These are phyloP conservation scores for Artibeus jamaicensis DNA, from an alignment of 2,797 vertebrate species.

Conservation along the genomic window DNA sequence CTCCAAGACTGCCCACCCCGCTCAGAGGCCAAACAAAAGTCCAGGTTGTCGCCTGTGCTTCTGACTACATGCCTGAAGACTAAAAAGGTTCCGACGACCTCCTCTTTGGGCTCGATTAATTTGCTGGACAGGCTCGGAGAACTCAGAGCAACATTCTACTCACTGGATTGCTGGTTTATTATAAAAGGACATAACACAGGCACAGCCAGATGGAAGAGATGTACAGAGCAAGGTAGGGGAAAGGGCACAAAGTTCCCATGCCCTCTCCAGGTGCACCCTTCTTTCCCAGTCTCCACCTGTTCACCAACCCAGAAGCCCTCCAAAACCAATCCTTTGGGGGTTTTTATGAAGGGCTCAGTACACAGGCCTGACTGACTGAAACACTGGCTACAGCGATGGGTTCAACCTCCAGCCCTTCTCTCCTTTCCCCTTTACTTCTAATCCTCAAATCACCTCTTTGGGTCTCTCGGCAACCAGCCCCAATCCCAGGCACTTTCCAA, in stretches of 20 bases:
- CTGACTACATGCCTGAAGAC: no score
- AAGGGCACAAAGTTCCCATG: not conserved
- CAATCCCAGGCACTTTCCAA: not conserved
- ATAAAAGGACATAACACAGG: not conserved
- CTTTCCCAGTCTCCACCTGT: not conserved
- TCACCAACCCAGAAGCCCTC: not conserved
- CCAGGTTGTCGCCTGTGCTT: no score
- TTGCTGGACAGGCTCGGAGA: not conserved
- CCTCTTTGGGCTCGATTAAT: not conserved
- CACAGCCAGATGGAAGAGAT: not conserved
- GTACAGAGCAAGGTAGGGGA: not conserved
- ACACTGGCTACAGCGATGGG: accelerated
- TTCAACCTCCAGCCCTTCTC: not conserved
- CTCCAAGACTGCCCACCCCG: not conserved
- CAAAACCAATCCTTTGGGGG: not conserved
- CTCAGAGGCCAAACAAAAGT: no score
- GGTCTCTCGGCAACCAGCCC: not conserved
- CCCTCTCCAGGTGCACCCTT: not conserved
- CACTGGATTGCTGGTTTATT: not conserved
- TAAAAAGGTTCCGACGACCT: not conserved
- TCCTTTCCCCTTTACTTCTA: not conserved
- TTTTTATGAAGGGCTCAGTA: not conserved
- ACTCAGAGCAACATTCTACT: not conserved
- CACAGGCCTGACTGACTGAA: not conserved
- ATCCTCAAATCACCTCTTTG: not conserved